phyloP scores from a whole-genome alignment of 1,140 invertebrate genomes.

The Lamellibrachia luymesi region DNA sequence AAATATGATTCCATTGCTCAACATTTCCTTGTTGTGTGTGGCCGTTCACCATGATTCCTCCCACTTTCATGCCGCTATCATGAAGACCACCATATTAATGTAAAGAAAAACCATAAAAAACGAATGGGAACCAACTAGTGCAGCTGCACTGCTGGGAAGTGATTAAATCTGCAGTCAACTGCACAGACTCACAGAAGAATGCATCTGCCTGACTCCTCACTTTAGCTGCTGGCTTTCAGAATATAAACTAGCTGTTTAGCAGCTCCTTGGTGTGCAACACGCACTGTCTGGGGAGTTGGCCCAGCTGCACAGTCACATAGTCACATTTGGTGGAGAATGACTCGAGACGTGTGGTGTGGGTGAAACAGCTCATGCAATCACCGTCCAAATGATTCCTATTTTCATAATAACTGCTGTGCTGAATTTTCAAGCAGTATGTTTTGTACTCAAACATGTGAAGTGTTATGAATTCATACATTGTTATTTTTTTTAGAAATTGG shows the following conservation, averaged over 20 bases:
- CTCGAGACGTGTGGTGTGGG: background rate
- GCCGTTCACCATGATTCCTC: too few relatives aligned
- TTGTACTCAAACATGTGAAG: background rate
- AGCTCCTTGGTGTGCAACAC: background rate
- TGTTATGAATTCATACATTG: background rate
- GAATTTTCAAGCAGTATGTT: background rate
- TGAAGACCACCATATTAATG: background rate
- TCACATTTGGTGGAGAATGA: background rate
- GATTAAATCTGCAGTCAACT: background rate
- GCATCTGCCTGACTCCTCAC: background rate
- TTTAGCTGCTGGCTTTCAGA: background rate
- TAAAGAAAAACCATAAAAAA: background rate
- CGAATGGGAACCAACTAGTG: background rate
- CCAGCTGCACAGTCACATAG: background rate
- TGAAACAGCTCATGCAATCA: background rate
- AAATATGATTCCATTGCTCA: too few relatives aligned
- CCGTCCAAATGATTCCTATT: background rate
- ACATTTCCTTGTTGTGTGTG: too few relatives aligned
- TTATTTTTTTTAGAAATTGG: background rate
- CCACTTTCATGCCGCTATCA: too few relatives aligned
- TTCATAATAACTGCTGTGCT: background rate
- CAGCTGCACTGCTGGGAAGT: background rate
- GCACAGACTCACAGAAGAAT: background rate
- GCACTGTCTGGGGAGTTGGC: background rate
- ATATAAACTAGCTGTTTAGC: slow-evolving; percentile 1